Evolutionary conservation across 2,888 invertebrate genomes (phyloP).

Genomic region (Abrostola triplasia): DNA sequence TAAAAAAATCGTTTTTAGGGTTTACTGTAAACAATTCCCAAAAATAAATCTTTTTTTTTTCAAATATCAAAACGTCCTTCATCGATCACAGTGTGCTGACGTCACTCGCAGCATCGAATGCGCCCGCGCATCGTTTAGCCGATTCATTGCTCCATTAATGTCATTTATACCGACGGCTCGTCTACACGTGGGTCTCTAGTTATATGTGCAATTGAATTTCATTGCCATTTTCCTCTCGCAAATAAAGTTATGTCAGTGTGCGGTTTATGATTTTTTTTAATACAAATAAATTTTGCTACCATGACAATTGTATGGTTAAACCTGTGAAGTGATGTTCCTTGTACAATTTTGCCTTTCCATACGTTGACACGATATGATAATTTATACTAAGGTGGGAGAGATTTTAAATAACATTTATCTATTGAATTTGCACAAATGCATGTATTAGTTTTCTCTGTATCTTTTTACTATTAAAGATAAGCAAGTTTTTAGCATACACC

Average conservation of each 20-base stretch:
- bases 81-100: slow-evolving; percentile 63
- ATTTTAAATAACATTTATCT: not conserved
- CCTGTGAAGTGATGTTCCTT: slow-evolving; percentile 2
- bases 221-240: slow-evolving; percentile 84
- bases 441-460: not conserved
- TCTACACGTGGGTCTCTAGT: slow-evolving; percentile 80
- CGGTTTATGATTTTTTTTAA: slow-evolving; percentile 4
- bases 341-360: not conserved
- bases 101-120: slow-evolving; percentile 74
- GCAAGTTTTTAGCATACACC: too few species aligned
- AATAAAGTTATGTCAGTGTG: slow-evolving; percentile 62
- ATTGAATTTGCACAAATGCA: not conserved
- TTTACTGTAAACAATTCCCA: not conserved
- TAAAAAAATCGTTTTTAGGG: too few species aligned
- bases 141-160: slow-evolving; percentile 81
- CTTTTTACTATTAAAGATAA: not conserved
- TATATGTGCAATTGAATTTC: slow-evolving; percentile 83
- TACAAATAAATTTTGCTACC: not conserved
- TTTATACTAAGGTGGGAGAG: slow-evolving; percentile 7
- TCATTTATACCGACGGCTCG: slow-evolving; percentile 75
- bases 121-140: slow-evolving; percentile 85
- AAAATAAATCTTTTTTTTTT: slow-evolving; percentile 2
- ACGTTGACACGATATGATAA: not conserved
- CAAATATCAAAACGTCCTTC: not conserved
- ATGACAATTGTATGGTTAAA: not conserved